Evolutionary conservation across 2,888 invertebrate genomes (phyloP).

Genomic region (Cacoxenus indagator): DNA sequence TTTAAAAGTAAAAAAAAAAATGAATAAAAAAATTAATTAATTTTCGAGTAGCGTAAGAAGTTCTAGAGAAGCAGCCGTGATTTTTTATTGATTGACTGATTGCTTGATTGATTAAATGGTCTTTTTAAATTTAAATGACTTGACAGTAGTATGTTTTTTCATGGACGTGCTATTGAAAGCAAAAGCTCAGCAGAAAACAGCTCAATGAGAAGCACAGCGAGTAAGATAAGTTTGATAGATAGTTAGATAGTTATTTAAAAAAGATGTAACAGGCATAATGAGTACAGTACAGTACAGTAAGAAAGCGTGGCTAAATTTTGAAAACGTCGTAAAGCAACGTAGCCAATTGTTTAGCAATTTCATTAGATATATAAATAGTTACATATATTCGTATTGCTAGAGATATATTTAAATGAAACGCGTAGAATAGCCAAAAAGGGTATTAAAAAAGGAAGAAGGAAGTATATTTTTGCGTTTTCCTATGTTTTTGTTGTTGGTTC

Average conservation of each 20-base stretch:
- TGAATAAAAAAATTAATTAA: not conserved
- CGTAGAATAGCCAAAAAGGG: not conserved
- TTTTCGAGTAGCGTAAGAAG: not conserved
- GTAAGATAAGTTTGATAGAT: slow-evolving; percentile 16
- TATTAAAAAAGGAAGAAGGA: not conserved
- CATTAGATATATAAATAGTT: slow-evolving; percentile 18
- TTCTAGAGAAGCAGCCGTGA: not conserved
- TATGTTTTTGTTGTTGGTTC: not conserved
- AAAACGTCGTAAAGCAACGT: slow-evolving; percentile 53
- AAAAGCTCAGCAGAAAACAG: not conserved
- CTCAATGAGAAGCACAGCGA: not conserved
- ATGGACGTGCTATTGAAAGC: too few species aligned
- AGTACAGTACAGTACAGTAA: not conserved
- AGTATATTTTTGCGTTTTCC: not conserved
- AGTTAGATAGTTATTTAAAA: not conserved
- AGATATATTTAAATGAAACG: not conserved
- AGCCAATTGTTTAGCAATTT: slow-evolving; percentile 61
- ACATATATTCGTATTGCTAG: not conserved
- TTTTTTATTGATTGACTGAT: too few species aligned
- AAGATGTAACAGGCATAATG: not conserved
- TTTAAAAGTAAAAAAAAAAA: slow-evolving; percentile 25
- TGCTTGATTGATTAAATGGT: too few species aligned
- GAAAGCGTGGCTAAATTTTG: slow-evolving; percentile 16
- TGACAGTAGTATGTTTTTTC: too few species aligned
- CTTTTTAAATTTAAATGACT: too few species aligned